Percentiles rank a stretch among this genome's conserved stretches.
Evolutionary conservation across 2,113 vertebrate species (phyloP).

Genomic region (Cottus gobio): DNA sequence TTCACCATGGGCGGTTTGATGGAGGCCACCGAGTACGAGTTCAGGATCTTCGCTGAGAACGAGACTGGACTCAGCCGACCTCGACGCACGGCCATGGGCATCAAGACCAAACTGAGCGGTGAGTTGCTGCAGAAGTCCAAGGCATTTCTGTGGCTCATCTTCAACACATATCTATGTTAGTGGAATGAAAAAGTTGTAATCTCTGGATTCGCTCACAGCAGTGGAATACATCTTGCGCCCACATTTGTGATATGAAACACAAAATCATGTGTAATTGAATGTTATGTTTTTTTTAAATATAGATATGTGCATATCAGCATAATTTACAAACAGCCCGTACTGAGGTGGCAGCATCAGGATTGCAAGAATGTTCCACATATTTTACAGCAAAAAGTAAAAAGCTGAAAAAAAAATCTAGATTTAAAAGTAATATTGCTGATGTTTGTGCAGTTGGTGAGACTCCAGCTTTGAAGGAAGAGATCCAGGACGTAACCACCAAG

Average conservation of each 20-base stretch:
- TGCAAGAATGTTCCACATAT: not conserved
- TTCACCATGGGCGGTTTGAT: conserved; percentile 95
- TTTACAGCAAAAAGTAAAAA: not conserved
- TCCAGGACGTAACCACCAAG: conserved; percentile 92
- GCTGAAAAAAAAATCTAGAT: too few relatives aligned
- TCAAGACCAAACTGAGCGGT: conserved; percentile 99
- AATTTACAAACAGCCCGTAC: not conserved
- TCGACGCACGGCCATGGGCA: conserved; percentile 93
- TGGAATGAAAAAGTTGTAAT: not conserved
- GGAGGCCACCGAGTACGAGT: conserved; percentile 98
- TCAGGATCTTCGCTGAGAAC: conserved; percentile 96
- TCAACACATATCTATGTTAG: not conserved
- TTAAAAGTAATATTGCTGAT: conserved; percentile 19
- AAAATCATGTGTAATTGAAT: not conserved
- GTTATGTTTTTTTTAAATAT: not conserved
- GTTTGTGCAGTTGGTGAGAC: conserved; percentile 91
- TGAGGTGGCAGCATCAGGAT: not conserved
- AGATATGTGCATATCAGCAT: not conserved
- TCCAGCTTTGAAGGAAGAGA: conserved; percentile 90
- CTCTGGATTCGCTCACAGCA: too few relatives aligned
- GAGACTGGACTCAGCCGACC: conserved; percentile 94
- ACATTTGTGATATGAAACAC: not conserved
- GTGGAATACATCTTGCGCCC: not conserved
- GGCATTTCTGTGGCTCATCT: not conserved
- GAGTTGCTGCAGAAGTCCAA: conserved; percentile 62